Conservation (phyloP, 2,797 vertebrate species). For the Anas bernieri region DNA sequence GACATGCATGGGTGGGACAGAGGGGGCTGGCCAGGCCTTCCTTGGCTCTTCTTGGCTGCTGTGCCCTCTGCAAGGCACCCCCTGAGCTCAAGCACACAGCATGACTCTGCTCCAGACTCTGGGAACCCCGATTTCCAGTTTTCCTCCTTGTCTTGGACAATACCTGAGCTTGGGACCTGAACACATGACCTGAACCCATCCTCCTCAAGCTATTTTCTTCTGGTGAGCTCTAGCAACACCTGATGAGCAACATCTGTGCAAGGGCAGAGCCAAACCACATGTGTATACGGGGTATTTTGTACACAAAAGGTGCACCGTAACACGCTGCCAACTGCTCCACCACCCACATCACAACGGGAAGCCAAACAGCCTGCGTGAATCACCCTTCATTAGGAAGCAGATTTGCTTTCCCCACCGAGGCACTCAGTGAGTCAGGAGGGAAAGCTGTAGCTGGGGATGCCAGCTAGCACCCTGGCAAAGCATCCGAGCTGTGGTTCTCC, state of each 20-base stretch:
- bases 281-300: background rate
- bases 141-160: background rate
- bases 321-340: background rate
- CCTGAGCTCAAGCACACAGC: background rate
- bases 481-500: background rate
- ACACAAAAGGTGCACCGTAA: background rate
- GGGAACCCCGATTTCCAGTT: background rate
- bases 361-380: background rate
- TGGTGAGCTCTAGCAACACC: background rate
- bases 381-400: background rate
- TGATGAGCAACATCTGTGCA: rapidly evolving
- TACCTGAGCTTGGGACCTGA: background rate
- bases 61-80: background rate
- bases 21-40: background rate
- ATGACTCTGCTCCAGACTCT: background rate
- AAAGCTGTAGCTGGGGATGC: slow-evolving; percentile 14
- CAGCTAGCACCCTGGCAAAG: background rate
- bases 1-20: rapidly evolving
- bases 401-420: background rate
- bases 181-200: background rate
- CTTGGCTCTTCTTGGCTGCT: background rate
- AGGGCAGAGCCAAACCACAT: background rate
- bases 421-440: background rate
- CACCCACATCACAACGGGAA: background rate
- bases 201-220: background rate